These are phyloP conservation scores for Protonemura montana DNA, from an alignment of 2,888 invertebrate genomes.

Conservation along the genomic window DNA sequence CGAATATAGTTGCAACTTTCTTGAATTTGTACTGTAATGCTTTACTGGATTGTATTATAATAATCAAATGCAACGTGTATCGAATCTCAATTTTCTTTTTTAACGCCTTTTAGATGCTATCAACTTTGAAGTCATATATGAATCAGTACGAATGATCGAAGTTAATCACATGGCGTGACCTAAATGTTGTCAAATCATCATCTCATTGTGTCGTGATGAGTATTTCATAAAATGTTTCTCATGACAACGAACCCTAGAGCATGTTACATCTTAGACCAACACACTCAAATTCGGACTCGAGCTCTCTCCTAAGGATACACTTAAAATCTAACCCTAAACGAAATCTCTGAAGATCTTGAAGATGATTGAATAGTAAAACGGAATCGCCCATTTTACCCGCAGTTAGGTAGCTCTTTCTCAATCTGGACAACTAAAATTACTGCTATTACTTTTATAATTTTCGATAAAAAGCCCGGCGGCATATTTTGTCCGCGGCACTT, in stretches of 20 bases:
- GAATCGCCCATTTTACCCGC: not conserved
- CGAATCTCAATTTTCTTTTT: not conserved
- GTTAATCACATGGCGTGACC: not conserved
- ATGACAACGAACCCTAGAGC: no score
- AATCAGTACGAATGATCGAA: not conserved
- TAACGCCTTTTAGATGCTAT: not conserved
- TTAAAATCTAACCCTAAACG: not conserved
- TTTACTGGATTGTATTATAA: not conserved
- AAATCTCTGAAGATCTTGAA: not conserved
- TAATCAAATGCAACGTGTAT: not conserved
- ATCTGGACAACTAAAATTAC: not conserved
- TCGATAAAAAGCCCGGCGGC: not conserved
- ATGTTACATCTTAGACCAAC: no score
- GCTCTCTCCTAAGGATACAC: not conserved
- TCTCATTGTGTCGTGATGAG: not conserved
- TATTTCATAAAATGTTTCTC: no score
- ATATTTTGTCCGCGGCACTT: not conserved
- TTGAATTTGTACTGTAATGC: not conserved
- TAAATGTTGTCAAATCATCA: not conserved
- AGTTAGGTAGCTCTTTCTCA: constrained; percentile 12
- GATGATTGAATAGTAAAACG: not conserved
- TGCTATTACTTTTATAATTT: not conserved
- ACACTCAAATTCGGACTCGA: not conserved
- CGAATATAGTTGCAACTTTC: not conserved
- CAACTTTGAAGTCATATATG: not conserved